Evolutionary conservation across 2,797 vertebrate species (phyloP).

Genomic region (Rhincodon typus): DNA sequence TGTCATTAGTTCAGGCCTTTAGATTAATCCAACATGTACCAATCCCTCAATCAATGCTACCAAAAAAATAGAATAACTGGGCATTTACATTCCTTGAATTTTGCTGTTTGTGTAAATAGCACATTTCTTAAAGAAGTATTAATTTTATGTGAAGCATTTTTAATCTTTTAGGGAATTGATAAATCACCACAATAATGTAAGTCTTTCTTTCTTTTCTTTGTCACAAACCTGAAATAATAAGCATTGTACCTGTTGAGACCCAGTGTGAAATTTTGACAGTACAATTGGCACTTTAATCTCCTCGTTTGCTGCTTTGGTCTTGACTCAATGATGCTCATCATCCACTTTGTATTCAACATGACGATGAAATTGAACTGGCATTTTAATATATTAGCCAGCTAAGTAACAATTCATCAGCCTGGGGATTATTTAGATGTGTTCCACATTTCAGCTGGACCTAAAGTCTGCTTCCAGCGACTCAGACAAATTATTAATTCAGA

Average conservation of each 20-base stretch:
- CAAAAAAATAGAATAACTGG: neutral
- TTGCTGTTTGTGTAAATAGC: neutral
- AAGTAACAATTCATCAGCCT: neutral
- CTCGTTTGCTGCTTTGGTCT: neutral
- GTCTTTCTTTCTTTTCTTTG: neutral
- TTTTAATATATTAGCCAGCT: neutral
- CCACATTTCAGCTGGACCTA: neutral
- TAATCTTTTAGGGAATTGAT: neutral
- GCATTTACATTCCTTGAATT: neutral
- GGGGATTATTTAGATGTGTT: neutral
- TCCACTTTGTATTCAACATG: neutral
- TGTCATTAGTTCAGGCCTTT: too few species aligned
- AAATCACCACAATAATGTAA: neutral
- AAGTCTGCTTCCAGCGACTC: neutral
- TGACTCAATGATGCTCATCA: neutral
- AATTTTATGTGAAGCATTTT: neutral
- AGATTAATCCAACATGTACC: too few species aligned
- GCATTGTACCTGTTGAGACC: neutral
- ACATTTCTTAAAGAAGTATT: neutral
- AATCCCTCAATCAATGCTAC: neutral
- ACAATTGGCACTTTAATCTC: neutral
- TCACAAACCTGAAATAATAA: neutral
- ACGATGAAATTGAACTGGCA: neutral
- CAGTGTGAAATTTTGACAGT: neutral
- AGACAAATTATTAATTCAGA: neutral